Evolutionary conservation across 1,140 invertebrate genomes (phyloP).

Genomic region (Neuroterus valhalla): DNA sequence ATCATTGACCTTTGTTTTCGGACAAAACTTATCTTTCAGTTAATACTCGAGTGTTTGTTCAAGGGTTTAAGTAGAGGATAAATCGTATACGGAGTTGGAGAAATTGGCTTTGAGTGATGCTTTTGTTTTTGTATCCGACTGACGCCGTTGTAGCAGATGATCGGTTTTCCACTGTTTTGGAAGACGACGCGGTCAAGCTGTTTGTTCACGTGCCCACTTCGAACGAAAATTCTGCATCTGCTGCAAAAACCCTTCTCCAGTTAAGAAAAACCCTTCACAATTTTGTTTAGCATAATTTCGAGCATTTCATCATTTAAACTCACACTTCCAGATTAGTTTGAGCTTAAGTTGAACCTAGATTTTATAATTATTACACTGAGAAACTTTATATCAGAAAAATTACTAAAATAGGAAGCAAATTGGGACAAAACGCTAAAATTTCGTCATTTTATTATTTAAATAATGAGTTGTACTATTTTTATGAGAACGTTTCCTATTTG

Average conservation of each 20-base stretch:
- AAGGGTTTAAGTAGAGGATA: not conserved
- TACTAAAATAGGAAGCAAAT: too few species aligned
- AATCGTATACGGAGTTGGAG: not conserved
- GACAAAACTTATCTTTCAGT: slow-evolving; percentile 3
- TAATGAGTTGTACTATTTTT: too few species aligned
- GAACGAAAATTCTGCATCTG: slow-evolving; percentile 36
- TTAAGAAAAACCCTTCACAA: not conserved
- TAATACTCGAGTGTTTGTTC: not conserved
- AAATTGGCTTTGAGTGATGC: slow-evolving; percentile 27
- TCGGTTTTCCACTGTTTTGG: slow-evolving; percentile 39
- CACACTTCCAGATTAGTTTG: too few species aligned
- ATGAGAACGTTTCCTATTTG: too few species aligned
- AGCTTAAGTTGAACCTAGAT: too few species aligned
- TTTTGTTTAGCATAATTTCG: too few species aligned
- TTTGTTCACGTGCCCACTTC: slow-evolving; percentile 58
- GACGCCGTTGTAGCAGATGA: slow-evolving; percentile 42
- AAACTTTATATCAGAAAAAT: too few species aligned
- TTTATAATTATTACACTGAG: too few species aligned
- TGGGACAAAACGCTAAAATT: too few species aligned
- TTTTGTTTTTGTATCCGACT: slow-evolving; percentile 50
- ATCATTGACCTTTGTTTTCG: slow-evolving; percentile 17
- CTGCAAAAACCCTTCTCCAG: slow-evolving; percentile 1
- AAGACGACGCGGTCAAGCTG: slow-evolving; percentile 34
- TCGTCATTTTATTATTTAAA: too few species aligned
- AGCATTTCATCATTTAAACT: too few species aligned